A percentile compares a stretch with the other conserved stretches of the same genome.
These are phyloP conservation scores for Dasypolia templi DNA, from an alignment of 2,888 invertebrate genomes.

Conservation along the genomic window DNA sequence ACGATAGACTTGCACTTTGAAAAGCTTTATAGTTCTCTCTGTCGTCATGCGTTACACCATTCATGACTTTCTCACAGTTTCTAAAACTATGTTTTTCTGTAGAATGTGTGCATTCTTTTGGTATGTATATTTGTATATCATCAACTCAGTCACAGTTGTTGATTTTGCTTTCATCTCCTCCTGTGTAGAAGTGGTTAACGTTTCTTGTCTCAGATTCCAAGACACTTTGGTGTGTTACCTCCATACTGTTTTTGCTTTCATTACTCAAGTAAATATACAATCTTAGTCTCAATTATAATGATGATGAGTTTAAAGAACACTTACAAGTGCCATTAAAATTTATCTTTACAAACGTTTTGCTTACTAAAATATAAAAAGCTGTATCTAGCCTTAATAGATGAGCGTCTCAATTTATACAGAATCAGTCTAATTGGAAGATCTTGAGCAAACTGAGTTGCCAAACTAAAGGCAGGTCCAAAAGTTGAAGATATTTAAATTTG, in stretches of 20 bases:
- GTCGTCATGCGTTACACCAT: background rate
- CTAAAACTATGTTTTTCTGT: too few relatives aligned
- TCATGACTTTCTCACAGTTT: background rate
- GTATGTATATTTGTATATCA: background rate
- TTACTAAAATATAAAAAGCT: constrained; percentile 48
- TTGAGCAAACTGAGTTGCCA: constrained; percentile 34
- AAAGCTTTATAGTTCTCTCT: constrained; percentile 10
- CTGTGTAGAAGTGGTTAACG: background rate
- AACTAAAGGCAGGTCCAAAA: constrained; percentile 38
- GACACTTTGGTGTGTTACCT: background rate
- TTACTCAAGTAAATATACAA: constrained; percentile 26
- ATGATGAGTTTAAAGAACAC: constrained; percentile 25
- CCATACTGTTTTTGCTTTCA: constrained; percentile 2
- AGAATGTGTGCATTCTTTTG: background rate
- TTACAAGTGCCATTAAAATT: constrained; percentile 48
- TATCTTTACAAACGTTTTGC: constrained; percentile 40
- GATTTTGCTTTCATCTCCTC: background rate
- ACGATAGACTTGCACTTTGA: constrained; percentile 3
- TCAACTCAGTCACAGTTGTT: background rate
- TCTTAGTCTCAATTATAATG: constrained; percentile 30
- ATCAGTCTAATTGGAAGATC: constrained; percentile 52
- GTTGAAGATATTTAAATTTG: constrained; percentile 43
- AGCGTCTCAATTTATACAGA: constrained; percentile 37
- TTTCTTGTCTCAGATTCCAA: background rate
- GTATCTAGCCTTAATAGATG: constrained; percentile 25